These are phyloP conservation scores for Calycopis cecrops DNA, from an alignment of 1,140 invertebrate species.

Conservation along the genomic window DNA sequence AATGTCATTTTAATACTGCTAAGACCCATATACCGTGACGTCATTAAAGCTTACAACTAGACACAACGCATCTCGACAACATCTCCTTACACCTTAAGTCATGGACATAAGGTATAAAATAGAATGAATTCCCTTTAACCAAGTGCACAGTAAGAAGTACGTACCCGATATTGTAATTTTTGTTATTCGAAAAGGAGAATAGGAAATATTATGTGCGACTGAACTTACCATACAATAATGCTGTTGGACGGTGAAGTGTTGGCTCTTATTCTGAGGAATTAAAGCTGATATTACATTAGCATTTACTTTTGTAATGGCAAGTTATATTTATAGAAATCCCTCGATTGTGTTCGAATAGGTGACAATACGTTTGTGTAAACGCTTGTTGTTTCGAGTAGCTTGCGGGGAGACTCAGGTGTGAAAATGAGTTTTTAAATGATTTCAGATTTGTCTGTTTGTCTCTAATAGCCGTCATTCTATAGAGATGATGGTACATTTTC, in stretches of 20 bases:
- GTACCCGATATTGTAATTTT: conserved; percentile 32
- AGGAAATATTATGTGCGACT: conserved; percentile 22
- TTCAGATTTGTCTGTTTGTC: conserved; percentile 21
- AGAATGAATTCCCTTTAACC: conserved; percentile 4
- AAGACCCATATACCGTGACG: conserved; percentile 42
- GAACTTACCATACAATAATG: neutral
- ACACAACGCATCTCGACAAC: neutral
- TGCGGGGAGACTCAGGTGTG: conserved; percentile 46
- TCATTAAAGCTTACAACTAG: conserved; percentile 37
- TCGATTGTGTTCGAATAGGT: conserved; percentile 50
- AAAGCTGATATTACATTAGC: neutral
- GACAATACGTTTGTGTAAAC: conserved; percentile 49
- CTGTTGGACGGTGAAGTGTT: too few relatives aligned
- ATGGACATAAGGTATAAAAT: neutral
- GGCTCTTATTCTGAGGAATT: neutral
- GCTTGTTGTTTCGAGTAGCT: conserved; percentile 46
- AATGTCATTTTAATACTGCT: conserved; percentile 58
- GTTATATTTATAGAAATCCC: conserved; percentile 37
- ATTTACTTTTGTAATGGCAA: neutral
- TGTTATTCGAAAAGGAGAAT: conserved; percentile 33
- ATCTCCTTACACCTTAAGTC: conserved; percentile 4
- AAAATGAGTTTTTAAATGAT: conserved; percentile 51
- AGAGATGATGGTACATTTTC: conserved; percentile 5
- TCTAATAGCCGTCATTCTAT: conserved; percentile 8
- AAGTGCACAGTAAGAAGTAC: conserved; percentile 18